Conservation (phyloP, 2,797 vertebrate species). For the Bradypus variegatus region DNA sequence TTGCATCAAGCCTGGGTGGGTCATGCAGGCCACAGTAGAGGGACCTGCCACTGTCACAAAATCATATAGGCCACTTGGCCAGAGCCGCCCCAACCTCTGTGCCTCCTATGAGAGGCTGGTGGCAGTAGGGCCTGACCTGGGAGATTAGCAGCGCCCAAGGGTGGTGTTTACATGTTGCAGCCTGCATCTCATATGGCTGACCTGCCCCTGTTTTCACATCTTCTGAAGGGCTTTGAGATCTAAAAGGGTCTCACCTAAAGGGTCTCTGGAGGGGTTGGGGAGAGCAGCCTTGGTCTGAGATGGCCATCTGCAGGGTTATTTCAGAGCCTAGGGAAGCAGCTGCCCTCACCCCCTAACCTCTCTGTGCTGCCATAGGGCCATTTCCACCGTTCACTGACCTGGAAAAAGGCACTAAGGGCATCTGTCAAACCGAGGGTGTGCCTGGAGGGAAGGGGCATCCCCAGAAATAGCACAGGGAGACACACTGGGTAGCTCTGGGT, state of each 20-base stretch:
- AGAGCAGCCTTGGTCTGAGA: background rate
- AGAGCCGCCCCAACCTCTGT: background rate
- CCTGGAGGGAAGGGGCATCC: background rate
- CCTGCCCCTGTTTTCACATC: slow-evolving; percentile 65
- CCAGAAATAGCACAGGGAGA: background rate
- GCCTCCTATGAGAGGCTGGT: background rate
- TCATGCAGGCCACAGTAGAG: background rate
- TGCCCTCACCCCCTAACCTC: background rate
- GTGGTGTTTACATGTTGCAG: slow-evolving; percentile 58
- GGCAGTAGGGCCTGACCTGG: slow-evolving; percentile 52
- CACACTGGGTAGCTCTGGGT: background rate
- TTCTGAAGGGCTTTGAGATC: slow-evolving; percentile 54
- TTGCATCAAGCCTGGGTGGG: background rate
- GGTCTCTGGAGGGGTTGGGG: slow-evolving; percentile 8
- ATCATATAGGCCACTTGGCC: background rate
- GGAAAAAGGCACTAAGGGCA: background rate
- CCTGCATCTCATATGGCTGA: slow-evolving; percentile 55
- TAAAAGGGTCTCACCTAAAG: slow-evolving; percentile 3
- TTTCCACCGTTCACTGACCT: background rate
- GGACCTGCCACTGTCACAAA: background rate
- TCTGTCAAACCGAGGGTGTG: background rate
- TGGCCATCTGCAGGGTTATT: slow-evolving; percentile 8
- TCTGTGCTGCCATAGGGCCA: background rate
- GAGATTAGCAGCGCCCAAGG: slow-evolving; percentile 54
- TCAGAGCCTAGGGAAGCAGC: background rate